phyloP scores from a whole-genome alignment of 2,797 vertebrate genomes.

The Phyllotis vaccarum region DNA sequence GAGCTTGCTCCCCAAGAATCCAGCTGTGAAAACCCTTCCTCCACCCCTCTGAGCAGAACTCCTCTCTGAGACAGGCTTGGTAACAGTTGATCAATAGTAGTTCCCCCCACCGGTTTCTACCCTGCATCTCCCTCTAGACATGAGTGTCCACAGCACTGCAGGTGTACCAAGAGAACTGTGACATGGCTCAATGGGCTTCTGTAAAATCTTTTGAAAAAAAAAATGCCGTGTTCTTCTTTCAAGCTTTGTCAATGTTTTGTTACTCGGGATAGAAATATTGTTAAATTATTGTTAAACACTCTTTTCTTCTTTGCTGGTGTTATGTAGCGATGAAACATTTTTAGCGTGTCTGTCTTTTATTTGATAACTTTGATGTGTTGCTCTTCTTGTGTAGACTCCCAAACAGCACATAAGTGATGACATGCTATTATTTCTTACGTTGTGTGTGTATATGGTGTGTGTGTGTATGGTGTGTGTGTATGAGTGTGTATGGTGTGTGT shows the following conservation, averaged over 20 bases:
- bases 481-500: background rate
- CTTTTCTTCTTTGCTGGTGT: constrained; percentile 13
- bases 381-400: background rate
- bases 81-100: background rate
- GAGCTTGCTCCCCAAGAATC: background rate
- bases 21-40: background rate
- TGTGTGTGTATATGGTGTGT: background rate
- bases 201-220: background rate
- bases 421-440: background rate
- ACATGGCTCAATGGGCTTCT: background rate
- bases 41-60: background rate
- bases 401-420: background rate
- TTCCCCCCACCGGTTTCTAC: background rate
- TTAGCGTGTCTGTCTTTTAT: background rate
- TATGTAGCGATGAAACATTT: background rate
- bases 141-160: background rate
- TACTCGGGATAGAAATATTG: background rate
- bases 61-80: background rate
- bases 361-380: background rate
- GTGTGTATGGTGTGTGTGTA: background rate
- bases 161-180: background rate
- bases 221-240: background rate
- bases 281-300: constrained; percentile 36
- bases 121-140: background rate
- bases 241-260: background rate